phyloP scores from a whole-genome alignment of 2,113 vertebrate genomes.

The Corydoras sp. region DNA sequence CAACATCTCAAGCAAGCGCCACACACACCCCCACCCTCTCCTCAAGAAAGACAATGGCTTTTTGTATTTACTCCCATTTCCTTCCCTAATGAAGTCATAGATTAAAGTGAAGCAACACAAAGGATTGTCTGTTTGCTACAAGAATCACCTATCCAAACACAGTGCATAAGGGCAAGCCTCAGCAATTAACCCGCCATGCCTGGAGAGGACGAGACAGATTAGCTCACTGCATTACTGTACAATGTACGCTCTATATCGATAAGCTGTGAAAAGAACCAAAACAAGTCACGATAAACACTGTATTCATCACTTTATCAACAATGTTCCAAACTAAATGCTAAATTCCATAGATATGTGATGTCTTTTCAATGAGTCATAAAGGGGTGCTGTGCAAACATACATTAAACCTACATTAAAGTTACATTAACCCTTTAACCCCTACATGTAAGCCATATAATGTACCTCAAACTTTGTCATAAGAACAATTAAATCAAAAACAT shows the following conservation, averaged over 20 bases:
- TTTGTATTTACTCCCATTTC: conserved; percentile 75
- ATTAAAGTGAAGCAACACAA: conserved; percentile 68
- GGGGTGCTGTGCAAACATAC: background rate
- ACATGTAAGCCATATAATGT: too few relatives aligned
- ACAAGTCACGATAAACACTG: background rate
- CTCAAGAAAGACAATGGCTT: conserved; percentile 66
- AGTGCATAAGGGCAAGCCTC: conserved; percentile 61
- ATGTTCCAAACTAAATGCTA: background rate
- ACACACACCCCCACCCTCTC: conserved; percentile 26
- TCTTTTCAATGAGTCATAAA: background rate
- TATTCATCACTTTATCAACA: background rate
- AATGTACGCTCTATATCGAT: conserved; percentile 42
- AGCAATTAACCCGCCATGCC: conserved; percentile 60
- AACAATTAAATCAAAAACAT: too few relatives aligned
- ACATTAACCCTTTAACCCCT: background rate
- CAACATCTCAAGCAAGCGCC: conserved; percentile 51
- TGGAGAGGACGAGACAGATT: conserved; percentile 35
- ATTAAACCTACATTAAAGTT: background rate
- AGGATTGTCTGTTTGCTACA: conserved; percentile 66
- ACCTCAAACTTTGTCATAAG: too few relatives aligned
- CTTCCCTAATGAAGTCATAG: conserved; percentile 76
- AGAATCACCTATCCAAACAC: conserved; percentile 77
- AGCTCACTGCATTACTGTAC: conserved; percentile 36
- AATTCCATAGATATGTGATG: background rate
- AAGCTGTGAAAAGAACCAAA: background rate